phyloP scores from a whole-genome alignment of 2,113 vertebrate species.

The Dipodomys merriami region DNA sequence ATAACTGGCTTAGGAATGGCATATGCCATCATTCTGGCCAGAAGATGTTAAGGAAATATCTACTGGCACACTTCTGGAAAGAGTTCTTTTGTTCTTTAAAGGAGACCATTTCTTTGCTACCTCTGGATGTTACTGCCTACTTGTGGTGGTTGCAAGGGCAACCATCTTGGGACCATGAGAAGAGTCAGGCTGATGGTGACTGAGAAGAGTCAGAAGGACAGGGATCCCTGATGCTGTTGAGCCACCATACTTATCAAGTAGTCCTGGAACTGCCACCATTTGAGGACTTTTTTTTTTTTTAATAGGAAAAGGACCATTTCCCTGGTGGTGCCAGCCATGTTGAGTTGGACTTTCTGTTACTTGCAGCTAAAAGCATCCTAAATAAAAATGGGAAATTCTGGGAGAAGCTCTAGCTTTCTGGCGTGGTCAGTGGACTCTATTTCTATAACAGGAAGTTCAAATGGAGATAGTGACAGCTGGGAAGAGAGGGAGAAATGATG shows the following conservation, averaged over 20 bases:
- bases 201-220: background rate
- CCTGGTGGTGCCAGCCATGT: background rate
- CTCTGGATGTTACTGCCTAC: background rate
- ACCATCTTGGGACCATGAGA: background rate
- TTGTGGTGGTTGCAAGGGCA: background rate
- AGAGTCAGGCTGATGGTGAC: background rate
- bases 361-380: background rate
- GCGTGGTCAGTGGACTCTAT: background rate
- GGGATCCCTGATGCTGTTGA: background rate
- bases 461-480: background rate
- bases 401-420: slow-evolving; percentile 9
- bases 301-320: background rate
- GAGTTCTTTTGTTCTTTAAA: background rate
- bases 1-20: background rate
- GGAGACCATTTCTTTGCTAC: background rate
- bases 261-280: background rate
- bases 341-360: background rate
- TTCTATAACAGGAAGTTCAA: background rate
- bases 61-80: background rate
- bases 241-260: no score
- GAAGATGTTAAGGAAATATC: background rate
- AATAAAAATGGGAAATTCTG: background rate
- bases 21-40: background rate
- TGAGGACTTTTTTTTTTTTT: background rate
- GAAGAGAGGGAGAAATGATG: background rate